Conservation (phyloP, 1,140 invertebrate genomes). For the Pygmarrhopalites habei region DNA sequence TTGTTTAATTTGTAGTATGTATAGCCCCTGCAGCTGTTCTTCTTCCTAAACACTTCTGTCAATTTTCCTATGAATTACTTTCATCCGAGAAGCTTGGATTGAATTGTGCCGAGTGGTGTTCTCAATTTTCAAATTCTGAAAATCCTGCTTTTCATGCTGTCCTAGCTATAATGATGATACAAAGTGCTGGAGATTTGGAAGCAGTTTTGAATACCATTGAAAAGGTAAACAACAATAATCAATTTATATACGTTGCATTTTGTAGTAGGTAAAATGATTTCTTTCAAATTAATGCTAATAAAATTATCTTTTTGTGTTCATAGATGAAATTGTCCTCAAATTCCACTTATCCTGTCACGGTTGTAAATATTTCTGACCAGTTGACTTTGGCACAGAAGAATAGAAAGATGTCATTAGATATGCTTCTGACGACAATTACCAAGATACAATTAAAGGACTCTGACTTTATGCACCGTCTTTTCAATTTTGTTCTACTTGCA, state of each 20-base stretch:
- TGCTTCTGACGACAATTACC: constrained; percentile 22
- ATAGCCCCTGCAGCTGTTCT: too few species aligned
- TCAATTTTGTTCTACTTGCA: constrained; percentile 18
- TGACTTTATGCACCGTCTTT: constrained; percentile 5
- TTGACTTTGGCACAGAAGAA: constrained; percentile 10
- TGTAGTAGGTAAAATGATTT: not conserved
- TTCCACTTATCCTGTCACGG: constrained; percentile 9
- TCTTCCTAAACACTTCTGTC: constrained; percentile 3
- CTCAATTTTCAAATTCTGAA: not conserved
- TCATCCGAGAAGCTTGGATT: not conserved
- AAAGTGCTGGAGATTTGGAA: not conserved
- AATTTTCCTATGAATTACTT: constrained; percentile 14
- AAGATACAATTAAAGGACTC: constrained; percentile 5
- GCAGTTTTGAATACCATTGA: not conserved
- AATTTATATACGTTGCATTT: not conserved
- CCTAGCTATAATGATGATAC: not conserved
- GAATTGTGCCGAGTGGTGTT: not conserved
- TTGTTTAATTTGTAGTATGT: too few species aligned
- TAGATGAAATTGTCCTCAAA: not conserved
- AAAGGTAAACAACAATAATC: not conserved
- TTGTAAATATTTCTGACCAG: constrained; percentile 22
- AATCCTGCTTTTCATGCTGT: not conserved
- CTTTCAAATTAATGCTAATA: not conserved
- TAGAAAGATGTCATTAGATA: constrained; percentile 18
- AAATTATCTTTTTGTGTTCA: not conserved